Evolutionary conservation across 2,797 vertebrate species (phyloP), one percentile per base, ranked within the genome.

Genomic region (Gila robusta): DNA sequence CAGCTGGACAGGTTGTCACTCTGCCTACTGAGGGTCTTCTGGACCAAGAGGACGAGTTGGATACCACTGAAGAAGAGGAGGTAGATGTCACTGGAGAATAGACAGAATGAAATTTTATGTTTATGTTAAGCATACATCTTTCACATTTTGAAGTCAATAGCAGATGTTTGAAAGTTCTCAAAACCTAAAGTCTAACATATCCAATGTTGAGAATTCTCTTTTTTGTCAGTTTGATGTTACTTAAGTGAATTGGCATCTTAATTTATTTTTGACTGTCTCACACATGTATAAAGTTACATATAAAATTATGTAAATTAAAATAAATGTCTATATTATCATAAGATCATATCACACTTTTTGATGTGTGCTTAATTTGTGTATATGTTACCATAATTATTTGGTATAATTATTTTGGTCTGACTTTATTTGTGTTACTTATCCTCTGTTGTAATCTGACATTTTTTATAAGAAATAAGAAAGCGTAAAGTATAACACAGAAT

Each of bases 51-150:
- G 88, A 88, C 3, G 92, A 93, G 6, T 23, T 56, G 54, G 93
- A 94, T 11, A 67, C 35, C 35, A 77, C 84, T 21, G 87, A 87
- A 5, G 87, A 90, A 1, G 92, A 94, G 10, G 80, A 94, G 17
- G 90, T 95, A 3, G 94, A 96, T 83, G 94, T 95, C 64, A 95
- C 90, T 2, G 94, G 93, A 87, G 92, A 94, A 59, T 89, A 94
- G 28, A 79, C 85, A 1, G 90, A 93, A 19, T 93, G 23, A 88
- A 28, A 6, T 62, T 21, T 52, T 54, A 56, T 79, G 35, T 87
- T 85, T 28, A 39, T 26, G 35, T 80, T 73, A 39, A 11, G 37
- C 47, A 44, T 73, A 62, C 70, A 35, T 56, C 12, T 44, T 44
- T 56, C 47, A 26, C 66, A 44, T 5, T 73, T 83, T 83, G 9